These are phyloP conservation scores for Venturia canescens DNA, from an alignment of 1,140 invertebrate species.

Conservation along the genomic window DNA sequence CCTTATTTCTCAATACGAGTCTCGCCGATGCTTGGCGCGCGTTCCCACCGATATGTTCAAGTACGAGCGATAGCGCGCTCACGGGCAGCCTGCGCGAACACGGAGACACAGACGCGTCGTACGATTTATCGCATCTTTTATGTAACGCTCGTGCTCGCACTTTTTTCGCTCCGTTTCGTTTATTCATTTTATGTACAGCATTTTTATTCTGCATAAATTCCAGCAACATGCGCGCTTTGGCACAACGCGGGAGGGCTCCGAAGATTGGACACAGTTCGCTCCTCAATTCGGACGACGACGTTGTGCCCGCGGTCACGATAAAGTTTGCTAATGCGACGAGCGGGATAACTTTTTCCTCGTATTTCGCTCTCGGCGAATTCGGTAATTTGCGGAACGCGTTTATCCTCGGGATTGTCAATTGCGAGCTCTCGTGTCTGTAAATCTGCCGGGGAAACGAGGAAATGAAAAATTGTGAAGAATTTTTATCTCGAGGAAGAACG, in stretches of 20 bases:
- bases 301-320: not conserved
- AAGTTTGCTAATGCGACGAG: not conserved
- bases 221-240: slow-evolving; percentile 4
- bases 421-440: too few species aligned
- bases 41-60: not conserved
- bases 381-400: too few species aligned
- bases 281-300: not conserved
- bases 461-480: too few species aligned
- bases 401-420: too few species aligned
- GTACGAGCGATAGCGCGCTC: not conserved
- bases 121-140: slow-evolving; percentile 44
- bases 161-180: not conserved
- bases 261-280: not conserved
- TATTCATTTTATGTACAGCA: slow-evolving; percentile 14
- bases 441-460: too few species aligned
- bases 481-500: too few species aligned
- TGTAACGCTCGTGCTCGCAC: slow-evolving; percentile 29
- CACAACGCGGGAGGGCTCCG: not conserved
- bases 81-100: slow-evolving; percentile 10
- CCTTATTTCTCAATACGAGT: not conserved
- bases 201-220: slow-evolving; percentile 15
- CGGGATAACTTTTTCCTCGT: too few species aligned
- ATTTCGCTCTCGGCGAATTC: too few species aligned
- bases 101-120: slow-evolving; percentile 18
- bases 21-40: not conserved